Evolutionary conservation across 2,888 invertebrate species (phyloP), one percentile per base, ranked within the genome.

Genomic region (Emmelina monodactyla): DNA sequence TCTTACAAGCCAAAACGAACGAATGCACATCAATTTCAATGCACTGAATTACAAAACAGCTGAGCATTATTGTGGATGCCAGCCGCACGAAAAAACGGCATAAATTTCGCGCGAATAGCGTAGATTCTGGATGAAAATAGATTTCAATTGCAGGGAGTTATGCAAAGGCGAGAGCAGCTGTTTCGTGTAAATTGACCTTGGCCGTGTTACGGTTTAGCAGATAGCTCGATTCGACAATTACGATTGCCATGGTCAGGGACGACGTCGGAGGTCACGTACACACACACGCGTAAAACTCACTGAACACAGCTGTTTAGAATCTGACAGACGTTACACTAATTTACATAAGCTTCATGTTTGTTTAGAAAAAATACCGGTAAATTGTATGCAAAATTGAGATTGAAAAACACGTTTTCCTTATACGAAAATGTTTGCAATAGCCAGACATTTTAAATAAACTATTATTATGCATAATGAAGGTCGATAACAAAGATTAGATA

Each of bases 181-280:
- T 62, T 61, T 45, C 50, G 45, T 19, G 19, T 19, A 19, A 19
- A 6, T 42, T 50, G 66, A 63, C 75, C 76, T 75, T 78, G 76
- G 63, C 76, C 72, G 67, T 73, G 71, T 69, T 64, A 60, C 58
- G 53, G 60, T 51, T 58, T 54, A 57, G 54, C 61, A 60, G 52
- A 57, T 56, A 58, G 51, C 62, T 59, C 59, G 68, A 73, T 67
- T 69, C 61, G 61, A 69, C 69, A 66, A 70, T 71, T 70, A 64
- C 62, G 61, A 61, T 60, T 61, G 54, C 57, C 64, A 66, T 62
- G 67, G 68, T 60, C 65, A 60, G 68, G 69, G 70, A 50, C 62
- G 37, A 51, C 45, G 44, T 46, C 50, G 62, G 55, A 61, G 54
- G 53, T 50, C 47, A 50, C 41, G 37, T 42, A n/a, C n/a, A n/a